phyloP scores from a whole-genome alignment of 2,888 invertebrate species.

The Danaus chrysippus region DNA sequence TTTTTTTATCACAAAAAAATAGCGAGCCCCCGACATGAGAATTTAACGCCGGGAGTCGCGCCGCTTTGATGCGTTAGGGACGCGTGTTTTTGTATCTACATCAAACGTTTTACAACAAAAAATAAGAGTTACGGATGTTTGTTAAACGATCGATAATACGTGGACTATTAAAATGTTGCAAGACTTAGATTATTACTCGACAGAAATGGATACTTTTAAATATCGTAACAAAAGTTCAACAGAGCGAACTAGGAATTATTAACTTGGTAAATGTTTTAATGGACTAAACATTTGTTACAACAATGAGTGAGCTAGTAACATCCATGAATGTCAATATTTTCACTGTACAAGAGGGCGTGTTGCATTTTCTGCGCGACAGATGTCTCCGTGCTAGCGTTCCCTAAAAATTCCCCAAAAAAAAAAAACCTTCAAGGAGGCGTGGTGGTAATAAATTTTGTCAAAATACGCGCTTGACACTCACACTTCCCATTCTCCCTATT shows the following conservation, averaged over 20 bases:
- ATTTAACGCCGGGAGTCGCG: conserved; percentile 51
- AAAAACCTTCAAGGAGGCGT: conserved; percentile 66
- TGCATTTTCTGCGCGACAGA: conserved; percentile 63
- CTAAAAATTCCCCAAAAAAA: conserved; percentile 40
- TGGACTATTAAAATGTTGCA: not conserved
- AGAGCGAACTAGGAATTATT: too few relatives aligned
- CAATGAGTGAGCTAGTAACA: conserved; percentile 19
- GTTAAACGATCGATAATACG: not conserved
- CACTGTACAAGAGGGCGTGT: conserved; percentile 64
- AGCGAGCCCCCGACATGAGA: conserved; percentile 51
- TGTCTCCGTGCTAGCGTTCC: conserved; percentile 63
- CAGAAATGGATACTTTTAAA: too few relatives aligned
- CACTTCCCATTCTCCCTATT: conserved; percentile 75
- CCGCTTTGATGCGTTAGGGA: conserved; percentile 52
- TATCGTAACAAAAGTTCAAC: too few relatives aligned
- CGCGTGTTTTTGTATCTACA: conserved; percentile 42
- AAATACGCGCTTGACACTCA: conserved; percentile 70
- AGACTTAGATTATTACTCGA: too few relatives aligned
- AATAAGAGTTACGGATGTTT: not conserved
- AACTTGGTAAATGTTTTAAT: too few relatives aligned
- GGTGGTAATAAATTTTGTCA: conserved; percentile 78
- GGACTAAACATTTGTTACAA: conserved; percentile 5
- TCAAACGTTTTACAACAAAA: not conserved
- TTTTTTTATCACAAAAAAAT: conserved; percentile 54
- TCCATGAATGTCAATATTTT: conserved; percentile 45